Evolutionary conservation across 2,797 vertebrate genomes (phyloP).

Genomic region (Allobates femoralis): DNA sequence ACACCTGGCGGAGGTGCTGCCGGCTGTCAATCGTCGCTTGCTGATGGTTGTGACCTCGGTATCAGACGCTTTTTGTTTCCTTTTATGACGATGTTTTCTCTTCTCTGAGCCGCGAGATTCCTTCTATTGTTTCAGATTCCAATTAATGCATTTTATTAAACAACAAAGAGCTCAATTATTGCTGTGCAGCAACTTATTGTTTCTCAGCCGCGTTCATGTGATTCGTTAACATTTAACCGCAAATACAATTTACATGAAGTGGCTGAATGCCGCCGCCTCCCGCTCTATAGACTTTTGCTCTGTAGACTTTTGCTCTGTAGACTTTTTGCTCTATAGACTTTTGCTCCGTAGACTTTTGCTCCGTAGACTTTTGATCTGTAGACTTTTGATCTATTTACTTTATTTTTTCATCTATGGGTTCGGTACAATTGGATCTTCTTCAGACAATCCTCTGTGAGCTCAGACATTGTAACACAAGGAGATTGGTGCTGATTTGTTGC

Average conservation of each 20-base stretch:
- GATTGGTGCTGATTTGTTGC: too few relatives aligned
- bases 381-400: too few relatives aligned
- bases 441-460: too few relatives aligned
- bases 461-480: too few relatives aligned
- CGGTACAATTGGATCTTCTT: too few relatives aligned
- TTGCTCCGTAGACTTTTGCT: too few relatives aligned
- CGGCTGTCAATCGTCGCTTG: background rate
- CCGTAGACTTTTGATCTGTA: too few relatives aligned
- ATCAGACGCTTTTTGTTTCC: background rate
- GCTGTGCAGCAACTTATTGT: background rate
- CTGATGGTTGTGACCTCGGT: background rate
- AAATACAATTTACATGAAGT: background rate
- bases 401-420: too few relatives aligned
- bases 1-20: background rate
- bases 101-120: background rate
- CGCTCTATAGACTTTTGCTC: background rate
- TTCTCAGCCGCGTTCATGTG: background rate
- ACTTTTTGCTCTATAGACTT: too few relatives aligned
- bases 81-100: background rate
- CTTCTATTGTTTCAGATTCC: background rate
- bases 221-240: conserved; percentile 10
- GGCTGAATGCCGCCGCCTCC: background rate
- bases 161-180: conserved; percentile 33
- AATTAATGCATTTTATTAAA: conserved; percentile 33
- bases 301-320: too few relatives aligned